Percentiles rank a stretch among this genome's conserved stretches.
Evolutionary conservation across 2,797 vertebrate species (phyloP).

Genomic region (Pangasius mekongensis): DNA sequence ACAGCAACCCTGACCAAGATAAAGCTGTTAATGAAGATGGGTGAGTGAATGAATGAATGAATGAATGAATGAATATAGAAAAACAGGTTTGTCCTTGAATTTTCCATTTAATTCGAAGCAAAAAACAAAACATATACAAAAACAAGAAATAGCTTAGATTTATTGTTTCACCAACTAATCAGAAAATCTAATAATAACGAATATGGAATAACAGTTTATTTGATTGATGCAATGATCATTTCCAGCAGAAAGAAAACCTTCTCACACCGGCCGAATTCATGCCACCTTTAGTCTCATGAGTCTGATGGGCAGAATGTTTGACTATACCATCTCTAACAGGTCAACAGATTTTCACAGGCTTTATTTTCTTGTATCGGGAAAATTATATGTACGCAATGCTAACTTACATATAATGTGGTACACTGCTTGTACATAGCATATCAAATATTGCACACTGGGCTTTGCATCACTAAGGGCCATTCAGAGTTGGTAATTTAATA

Average conservation of each 20-base stretch:
- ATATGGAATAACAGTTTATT: not conserved
- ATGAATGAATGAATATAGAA: not conserved
- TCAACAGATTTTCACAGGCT: not conserved
- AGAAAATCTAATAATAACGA: not conserved
- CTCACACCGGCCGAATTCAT: not conserved
- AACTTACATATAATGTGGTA: not conserved
- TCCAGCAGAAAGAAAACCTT: not conserved
- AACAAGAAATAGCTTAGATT: not conserved
- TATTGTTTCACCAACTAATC: not conserved
- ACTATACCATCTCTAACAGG: not conserved
- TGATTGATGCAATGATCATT: not conserved
- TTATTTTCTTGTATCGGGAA: not conserved
- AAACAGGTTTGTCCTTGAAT: not conserved
- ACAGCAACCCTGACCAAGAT: not conserved
- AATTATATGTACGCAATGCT: not conserved
- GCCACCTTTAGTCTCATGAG: not conserved
- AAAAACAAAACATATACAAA: not conserved
- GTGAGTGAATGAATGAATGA: not conserved
- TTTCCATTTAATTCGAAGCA: not conserved
- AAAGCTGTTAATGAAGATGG: not conserved
- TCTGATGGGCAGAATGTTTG: not conserved
- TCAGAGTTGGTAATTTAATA: not conserved
- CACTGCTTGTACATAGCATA: not conserved
- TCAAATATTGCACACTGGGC: not conserved
- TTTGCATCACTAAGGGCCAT: not conserved